Base-by-base conservation (phyloP, 2,797 vertebrate species). In the Acanthis flammea region DNA sequence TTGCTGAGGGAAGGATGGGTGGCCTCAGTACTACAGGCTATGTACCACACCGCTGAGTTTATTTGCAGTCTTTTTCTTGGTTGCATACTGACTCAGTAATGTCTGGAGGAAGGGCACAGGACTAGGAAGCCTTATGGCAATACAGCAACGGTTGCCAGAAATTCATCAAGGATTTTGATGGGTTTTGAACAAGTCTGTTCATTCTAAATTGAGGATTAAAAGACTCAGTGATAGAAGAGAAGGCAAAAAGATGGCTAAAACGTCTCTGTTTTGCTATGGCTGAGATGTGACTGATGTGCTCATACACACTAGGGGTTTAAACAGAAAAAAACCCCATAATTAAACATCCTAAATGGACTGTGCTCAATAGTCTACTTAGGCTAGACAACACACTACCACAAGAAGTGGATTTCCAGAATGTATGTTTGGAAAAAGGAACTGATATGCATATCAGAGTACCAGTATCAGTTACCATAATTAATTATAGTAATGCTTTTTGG, bases 401-500 rank as follows among this genome's bases (percentile, higher is more conserved):
- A 89, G 54, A 83, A 91, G 28, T 42, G 19, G 72, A 57, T 89
- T 95, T 91, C 62, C 31, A 39, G 87, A 83, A 93, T n/a, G 27
- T 80, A 45, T 48, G 31, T 86, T 93, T 87, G 65, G 50, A 72
- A 77, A 91, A 92, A 86, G 22, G 44, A 92, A 88, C 86, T 83
- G 35, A 90, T 88, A 97, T 83, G 75, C 78, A 44, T 86, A 91
- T 92, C 84, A 92, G 84, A 95, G 81, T 37, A 37, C 57, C 35
- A 37, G 17, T 37, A 58, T 58, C 57, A 27, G 17, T 82, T 94
- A 84, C 55, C 60, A 35, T 81, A 95, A 95, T 93, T 93, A 95
- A 96, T 94, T 95, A 91, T 73, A 95, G 86, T 87, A 95, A 92
- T 47, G 16, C 75, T 89, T 96, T 96, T 94, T 75, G 68, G 81